Percentiles rank a stretch among this genome's conserved stretches.
Evolutionary conservation across 2,888 invertebrate genomes (phyloP).

Genomic region (Fragum sueziense): DNA sequence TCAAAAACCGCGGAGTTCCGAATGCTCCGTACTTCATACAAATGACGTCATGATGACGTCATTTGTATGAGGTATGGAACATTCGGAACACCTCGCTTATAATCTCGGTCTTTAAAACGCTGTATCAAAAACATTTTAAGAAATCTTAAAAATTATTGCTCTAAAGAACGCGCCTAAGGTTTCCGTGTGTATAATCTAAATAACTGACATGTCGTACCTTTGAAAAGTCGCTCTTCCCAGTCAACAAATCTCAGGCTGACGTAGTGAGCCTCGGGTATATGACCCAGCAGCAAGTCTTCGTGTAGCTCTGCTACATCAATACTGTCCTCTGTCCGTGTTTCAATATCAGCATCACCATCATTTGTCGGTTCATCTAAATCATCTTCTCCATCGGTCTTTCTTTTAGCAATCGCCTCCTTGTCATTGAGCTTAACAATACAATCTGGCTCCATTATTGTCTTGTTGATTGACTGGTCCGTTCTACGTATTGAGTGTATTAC

Average conservation of each 20-base stretch:
- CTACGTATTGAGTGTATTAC: conserved; percentile 16
- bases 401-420: not conserved
- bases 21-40: too few relatives aligned
- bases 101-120: too few relatives aligned
- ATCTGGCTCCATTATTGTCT: conserved; percentile 10
- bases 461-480: conserved; percentile 11
- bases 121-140: too few relatives aligned
- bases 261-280: conserved; percentile 49
- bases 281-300: conserved; percentile 45
- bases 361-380: not conserved
- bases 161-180: too few relatives aligned
- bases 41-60: too few relatives aligned
- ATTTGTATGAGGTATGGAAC: too few relatives aligned
- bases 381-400: not conserved
- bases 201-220: conserved; percentile 40
- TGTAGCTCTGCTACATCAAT: not conserved
- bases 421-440: not conserved
- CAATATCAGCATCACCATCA: not conserved
- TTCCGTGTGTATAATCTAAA: too few relatives aligned
- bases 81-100: too few relatives aligned
- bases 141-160: too few relatives aligned
- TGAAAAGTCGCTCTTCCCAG: conserved; percentile 35
- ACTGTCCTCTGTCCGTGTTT: not conserved
- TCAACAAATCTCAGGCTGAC: conserved; percentile 47
- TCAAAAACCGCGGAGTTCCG: too few relatives aligned